Conservation (phyloP, 2,797 vertebrate genomes). For the Craterocephalus amniculus region DNA sequence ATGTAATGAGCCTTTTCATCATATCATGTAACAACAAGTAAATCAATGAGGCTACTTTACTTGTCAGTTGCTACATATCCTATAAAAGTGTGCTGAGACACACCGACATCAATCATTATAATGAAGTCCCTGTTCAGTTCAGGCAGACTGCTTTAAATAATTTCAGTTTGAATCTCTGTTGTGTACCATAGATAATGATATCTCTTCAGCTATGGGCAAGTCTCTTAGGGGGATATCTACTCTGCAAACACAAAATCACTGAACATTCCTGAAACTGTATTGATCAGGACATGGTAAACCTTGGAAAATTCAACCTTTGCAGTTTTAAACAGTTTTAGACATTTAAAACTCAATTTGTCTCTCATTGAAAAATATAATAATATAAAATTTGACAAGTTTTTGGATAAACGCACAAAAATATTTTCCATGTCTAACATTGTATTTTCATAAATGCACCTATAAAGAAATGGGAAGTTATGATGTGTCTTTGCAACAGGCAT, state of each 20-base stretch:
- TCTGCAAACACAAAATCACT: constrained; percentile 14
- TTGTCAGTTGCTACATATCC: background rate
- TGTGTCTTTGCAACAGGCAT: background rate
- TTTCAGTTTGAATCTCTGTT: background rate
- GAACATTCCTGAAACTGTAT: constrained; percentile 17
- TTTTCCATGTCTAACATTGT: background rate
- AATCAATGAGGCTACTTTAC: background rate
- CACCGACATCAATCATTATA: background rate
- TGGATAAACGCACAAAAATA: background rate
- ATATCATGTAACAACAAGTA: constrained; percentile 3
- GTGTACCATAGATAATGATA: constrained; percentile 39
- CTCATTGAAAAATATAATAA: background rate
- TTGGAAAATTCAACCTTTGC: constrained; percentile 1
- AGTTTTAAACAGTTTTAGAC: background rate
- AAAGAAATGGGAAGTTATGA: no score
- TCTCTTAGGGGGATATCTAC: constrained; percentile 18
- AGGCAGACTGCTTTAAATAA: background rate
- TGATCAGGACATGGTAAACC: constrained; percentile 1
- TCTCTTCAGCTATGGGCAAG: constrained; percentile 13
- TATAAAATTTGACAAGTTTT: background rate
- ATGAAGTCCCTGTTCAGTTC: background rate
- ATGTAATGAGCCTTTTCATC: constrained; percentile 1
- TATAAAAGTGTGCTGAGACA: background rate
- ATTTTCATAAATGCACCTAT: background rate
- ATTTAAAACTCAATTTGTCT: background rate